Evolutionary conservation across 2,113 vertebrate genomes (phyloP), one percentile per base, ranked within the genome.

Genomic region (Sturnus vulgaris): DNA sequence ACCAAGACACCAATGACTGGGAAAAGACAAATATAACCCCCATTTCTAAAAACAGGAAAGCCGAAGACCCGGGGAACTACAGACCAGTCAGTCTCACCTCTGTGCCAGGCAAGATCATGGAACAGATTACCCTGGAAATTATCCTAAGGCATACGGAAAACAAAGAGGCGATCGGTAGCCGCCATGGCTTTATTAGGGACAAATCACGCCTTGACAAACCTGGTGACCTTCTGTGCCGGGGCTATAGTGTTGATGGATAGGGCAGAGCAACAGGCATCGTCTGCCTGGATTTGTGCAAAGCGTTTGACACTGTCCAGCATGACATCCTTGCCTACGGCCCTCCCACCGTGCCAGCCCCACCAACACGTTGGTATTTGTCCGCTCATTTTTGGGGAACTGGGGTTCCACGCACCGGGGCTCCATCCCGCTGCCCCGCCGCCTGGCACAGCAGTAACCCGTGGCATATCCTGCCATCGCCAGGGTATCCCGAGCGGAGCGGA

Each of bases 351-450:
- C 33, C 40, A 37, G 19, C 27, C 30, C 27, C 12, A 9, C 27
- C 19, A 14, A 5, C 5, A 23, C 2, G 2, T 28, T 49, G 28
- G 3, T 9, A 5, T 37, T 37, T 9, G 2, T 13, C 27, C 1
- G 1, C 47, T 71, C 20, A 3, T 40, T 47, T 47, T 3, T 15
- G 57, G 37, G 16, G 10, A 4, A 11, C 22, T 1, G 10, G 49
- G 31, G 55, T 30, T 73, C 11, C 24, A 3, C 1, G 53, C 19
- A 2, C 31, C 7, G 23, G 7, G 24, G 21, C 24, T 49, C 47
- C 40, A 3, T 44, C 15, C 30, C 52, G 33, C 7, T 27, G 42
- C 5, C 15, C 14, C 3, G 1, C 22, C 9, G 52, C 19, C 63
- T 14, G 31, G 16, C 42, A 10, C 13, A 23, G 12, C 53, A 47